phyloP scores from a whole-genome alignment of 2,797 vertebrate genomes.

The Anomalospiza imberbis region DNA sequence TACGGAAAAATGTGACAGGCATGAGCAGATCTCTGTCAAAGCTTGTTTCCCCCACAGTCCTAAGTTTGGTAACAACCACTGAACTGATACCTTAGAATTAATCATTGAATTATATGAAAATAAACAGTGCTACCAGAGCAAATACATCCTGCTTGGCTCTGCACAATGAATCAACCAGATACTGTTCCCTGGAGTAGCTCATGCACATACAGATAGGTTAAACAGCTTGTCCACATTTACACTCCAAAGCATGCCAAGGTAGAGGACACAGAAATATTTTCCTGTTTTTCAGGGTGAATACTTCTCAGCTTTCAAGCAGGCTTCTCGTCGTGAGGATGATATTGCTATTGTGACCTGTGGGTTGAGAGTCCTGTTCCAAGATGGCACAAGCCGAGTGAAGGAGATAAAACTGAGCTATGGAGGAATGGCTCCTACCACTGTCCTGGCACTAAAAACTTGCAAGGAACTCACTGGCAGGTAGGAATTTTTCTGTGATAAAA shows the following conservation, averaged over 20 bases:
- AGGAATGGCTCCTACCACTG: slow-evolving; percentile 83
- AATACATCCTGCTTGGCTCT: not conserved
- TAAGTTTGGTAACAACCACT: not conserved
- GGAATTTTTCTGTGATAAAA: not conserved
- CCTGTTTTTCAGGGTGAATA: slow-evolving; percentile 78
- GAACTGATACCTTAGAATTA: not conserved
- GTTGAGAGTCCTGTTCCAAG: slow-evolving; percentile 81
- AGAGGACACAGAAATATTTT: not conserved
- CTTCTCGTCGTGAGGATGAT: slow-evolving; percentile 86
- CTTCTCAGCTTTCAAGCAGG: slow-evolving; percentile 88
- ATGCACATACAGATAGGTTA: not conserved
- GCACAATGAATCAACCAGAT: not conserved
- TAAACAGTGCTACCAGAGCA: not conserved
- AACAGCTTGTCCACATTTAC: not conserved
- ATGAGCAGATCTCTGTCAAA: not conserved
- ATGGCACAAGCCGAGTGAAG: slow-evolving; percentile 67
- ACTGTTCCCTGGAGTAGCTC: not conserved
- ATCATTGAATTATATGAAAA: not conserved
- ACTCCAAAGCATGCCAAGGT: not conserved
- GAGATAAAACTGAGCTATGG: slow-evolving; percentile 82
- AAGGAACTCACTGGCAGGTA: slow-evolving; percentile 74
- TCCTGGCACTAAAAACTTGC: slow-evolving; percentile 76
- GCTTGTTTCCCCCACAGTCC: not conserved
- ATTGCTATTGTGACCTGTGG: slow-evolving; percentile 87
- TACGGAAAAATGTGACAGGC: not conserved